Percentiles rank a stretch among this genome's conserved stretches.
Evolutionary conservation across 2,113 vertebrate species (phyloP).

Genomic region (Candoia aspera): DNA sequence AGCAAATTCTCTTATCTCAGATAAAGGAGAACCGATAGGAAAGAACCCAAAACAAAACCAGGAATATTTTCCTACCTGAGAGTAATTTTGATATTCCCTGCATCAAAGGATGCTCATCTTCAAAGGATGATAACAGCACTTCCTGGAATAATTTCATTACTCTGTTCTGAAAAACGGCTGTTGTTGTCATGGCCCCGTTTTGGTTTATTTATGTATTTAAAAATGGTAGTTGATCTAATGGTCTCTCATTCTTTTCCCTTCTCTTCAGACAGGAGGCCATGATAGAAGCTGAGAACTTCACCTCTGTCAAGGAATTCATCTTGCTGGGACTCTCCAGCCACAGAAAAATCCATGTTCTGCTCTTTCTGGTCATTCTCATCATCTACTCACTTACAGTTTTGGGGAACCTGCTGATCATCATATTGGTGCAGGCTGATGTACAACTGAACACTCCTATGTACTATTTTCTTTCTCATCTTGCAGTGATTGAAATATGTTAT

Average conservation of each 20-base stretch:
- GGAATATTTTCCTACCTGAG: background rate
- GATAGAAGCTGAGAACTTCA: background rate
- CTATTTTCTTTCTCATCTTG: conserved; percentile 24
- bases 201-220: background rate
- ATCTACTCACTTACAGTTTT: conserved; percentile 25
- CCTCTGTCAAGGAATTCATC: background rate
- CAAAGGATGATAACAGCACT: background rate
- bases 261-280: background rate
- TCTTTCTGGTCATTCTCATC: background rate
- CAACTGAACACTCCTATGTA: conserved; percentile 38
- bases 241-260: background rate
- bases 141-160: background rate
- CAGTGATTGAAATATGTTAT: conserved; percentile 29
- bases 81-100: background rate
- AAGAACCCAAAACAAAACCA: background rate
- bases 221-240: background rate
- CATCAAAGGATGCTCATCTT: background rate
- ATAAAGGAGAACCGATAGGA: background rate
- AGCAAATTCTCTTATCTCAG: background rate
- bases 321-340: conserved; percentile 33
- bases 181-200: background rate
- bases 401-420: conserved; percentile 51
- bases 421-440: conserved; percentile 39
- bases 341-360: conserved; percentile 12
- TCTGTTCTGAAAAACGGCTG: background rate